Evolutionary conservation across 2,797 vertebrate genomes (phyloP).

Genomic region (Sciurus carolinensis): DNA sequence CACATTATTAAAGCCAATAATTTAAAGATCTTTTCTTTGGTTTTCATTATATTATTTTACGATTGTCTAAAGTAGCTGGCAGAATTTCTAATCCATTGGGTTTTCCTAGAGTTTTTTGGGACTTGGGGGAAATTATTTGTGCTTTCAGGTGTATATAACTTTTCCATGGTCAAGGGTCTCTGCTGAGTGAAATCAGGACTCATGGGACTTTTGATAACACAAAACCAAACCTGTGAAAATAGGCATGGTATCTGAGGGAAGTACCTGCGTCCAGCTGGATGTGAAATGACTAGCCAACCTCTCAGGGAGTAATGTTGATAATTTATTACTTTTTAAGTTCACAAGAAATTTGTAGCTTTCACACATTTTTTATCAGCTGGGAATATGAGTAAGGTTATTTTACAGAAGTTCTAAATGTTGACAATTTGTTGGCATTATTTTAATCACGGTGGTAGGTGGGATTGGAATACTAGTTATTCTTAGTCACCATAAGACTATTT

Average conservation of each 20-base stretch:
- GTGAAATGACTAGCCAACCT: neutral
- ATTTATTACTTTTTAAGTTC: neutral
- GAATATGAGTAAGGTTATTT: slow-evolving; percentile 63
- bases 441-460: neutral
- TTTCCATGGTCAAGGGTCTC: neutral
- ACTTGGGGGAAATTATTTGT: neutral
- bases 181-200: neutral
- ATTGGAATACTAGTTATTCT: slow-evolving; percentile 12
- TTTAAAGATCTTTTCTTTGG: neutral
- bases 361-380: neutral
- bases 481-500: slow-evolving; percentile 62
- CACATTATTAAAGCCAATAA: neutral
- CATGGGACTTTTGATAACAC: neutral
- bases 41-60: slow-evolving; percentile 33
- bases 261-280: no score
- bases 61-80: neutral
- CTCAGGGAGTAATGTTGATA: neutral
- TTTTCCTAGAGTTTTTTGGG: neutral
- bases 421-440: slow-evolving; percentile 68
- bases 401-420: slow-evolving; percentile 60
- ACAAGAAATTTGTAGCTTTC: neutral
- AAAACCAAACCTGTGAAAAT: neutral
- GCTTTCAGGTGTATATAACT: neutral
- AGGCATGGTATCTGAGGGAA: neutral
- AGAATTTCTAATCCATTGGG: neutral